Evolutionary conservation across 1,140 invertebrate species (phyloP), one percentile per base, ranked within the genome.

Genomic region (Paralvinella palmiformis): DNA sequence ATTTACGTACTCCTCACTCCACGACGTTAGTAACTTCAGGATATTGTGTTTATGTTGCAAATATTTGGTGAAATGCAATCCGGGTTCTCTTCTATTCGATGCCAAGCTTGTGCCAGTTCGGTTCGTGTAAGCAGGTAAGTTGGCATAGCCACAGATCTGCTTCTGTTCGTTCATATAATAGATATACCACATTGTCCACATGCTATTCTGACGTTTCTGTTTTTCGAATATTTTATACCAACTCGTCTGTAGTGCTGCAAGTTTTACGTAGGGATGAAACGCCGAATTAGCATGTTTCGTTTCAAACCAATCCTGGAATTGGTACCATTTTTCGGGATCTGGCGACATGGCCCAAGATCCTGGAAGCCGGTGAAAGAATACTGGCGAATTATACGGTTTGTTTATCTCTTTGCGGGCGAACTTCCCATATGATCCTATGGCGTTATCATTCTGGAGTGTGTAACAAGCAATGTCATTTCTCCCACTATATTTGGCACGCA

Each of bases 151-250:
- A 2, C 29, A 27, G 33, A 36, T 32, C 27, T 32, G 55, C 10
- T 17, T 20, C 2, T 32, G 24, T 57, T 57, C 13, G 55, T 57
- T 10, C 13, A 20, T 31, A 31, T 27, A 60, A 29, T 60, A 60
- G 36, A 60, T 60, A 24, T 41, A 45, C 58, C 58, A 60, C 58
- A 60, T 60, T 24, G 35, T 45, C 58, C 58, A 60, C 58, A 60
- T 60, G 33, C 33, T 41, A 22, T 45, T 24, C 20, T 1, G 6
- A 2, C 41, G 20, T 32, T 45, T 10, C 5, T 24, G 32, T 6
- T 50, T 36, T 36, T 45, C 58, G 22, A 44, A 60, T 29, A 45
- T 32, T 27, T 60, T 60, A 33, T 60, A 60, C 58, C 58, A 60
- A 6, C 22, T 5, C 20, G 6, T 60, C 22, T 41, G 33, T 24